Percentiles rank a stretch among this genome's conserved stretches.
Evolutionary conservation across 2,888 invertebrate species (phyloP).

Genomic region (Meteorus cinctellus): DNA sequence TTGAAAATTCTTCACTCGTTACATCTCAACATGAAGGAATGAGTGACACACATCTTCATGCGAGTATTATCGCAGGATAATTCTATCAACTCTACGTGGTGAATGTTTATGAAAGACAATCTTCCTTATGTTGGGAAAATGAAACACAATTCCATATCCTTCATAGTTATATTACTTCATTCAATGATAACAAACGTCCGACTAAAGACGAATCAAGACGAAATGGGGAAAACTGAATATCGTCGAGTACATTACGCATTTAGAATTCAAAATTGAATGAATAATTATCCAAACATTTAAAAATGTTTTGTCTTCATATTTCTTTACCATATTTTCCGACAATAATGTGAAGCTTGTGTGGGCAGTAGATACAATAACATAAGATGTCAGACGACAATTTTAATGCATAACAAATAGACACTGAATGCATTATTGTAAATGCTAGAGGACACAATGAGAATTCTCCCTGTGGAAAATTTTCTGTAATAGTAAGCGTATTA

Average conservation of each 20-base stretch:
- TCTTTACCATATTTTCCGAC: neutral
- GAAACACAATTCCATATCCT: conserved; percentile 13
- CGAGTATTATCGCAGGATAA: conserved; percentile 14
- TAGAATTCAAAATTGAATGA: too few relatives aligned
- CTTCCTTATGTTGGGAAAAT: conserved; percentile 43
- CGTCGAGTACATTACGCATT: neutral
- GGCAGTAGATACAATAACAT: neutral
- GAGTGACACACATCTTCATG: conserved; percentile 46
- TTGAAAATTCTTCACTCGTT: neutral
- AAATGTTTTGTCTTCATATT: neutral
- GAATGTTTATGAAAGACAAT: neutral
- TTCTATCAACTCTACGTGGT: conserved; percentile 22
- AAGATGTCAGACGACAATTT: neutral
- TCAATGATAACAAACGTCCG: neutral
- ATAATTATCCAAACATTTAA: too few relatives aligned
- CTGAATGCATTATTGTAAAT: neutral
- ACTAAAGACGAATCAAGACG: neutral
- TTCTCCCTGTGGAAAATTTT: neutral
- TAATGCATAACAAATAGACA: conserved; percentile 20
- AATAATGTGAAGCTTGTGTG: neutral
- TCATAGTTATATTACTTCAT: neutral
- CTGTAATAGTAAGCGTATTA: neutral
- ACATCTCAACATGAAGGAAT: neutral
- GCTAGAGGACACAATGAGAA: too few relatives aligned
- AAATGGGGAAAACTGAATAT: neutral